These are phyloP conservation scores for Andrena praecox DNA, from an alignment of 2,888 invertebrate species.

Conservation along the genomic window DNA sequence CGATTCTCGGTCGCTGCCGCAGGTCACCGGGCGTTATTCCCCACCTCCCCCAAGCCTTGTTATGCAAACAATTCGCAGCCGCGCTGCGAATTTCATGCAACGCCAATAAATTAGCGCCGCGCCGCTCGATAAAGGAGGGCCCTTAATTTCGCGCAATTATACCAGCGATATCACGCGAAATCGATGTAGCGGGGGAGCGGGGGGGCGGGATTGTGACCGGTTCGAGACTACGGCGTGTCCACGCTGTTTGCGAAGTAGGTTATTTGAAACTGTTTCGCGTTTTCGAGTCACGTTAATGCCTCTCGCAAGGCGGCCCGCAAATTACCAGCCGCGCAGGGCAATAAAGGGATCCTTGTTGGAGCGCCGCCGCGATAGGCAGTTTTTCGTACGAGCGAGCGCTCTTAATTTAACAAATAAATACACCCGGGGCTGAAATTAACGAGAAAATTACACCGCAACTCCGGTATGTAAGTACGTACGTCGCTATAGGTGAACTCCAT, in stretches of 20 bases:
- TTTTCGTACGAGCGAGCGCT: background rate
- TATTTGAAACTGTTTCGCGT: constrained; percentile 59
- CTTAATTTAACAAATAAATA: background rate
- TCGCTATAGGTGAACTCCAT: background rate
- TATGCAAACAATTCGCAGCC: constrained; percentile 30
- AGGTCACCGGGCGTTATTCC: constrained; percentile 1
- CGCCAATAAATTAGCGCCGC: constrained; percentile 22
- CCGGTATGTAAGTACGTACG: background rate
- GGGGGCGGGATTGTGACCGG: constrained; percentile 20
- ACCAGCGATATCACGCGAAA: constrained; percentile 41
- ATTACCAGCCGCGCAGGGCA: constrained; percentile 25
- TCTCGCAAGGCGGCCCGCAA: constrained; percentile 24
- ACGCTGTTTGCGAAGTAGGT: constrained; percentile 31
- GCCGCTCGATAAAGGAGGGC: constrained; percentile 41
- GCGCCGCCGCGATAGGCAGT: background rate
- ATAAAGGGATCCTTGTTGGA: constrained; percentile 6
- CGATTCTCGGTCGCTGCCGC: constrained; percentile 1
- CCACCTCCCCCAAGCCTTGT: background rate
- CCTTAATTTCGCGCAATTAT: constrained; percentile 55
- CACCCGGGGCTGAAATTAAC: background rate
- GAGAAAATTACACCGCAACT: background rate
- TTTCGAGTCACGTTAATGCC: constrained; percentile 46
- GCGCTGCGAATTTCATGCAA: constrained; percentile 24
- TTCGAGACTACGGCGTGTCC: constrained; percentile 28
- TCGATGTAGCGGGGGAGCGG: constrained; percentile 38